Percentiles rank a stretch among this genome's conserved stretches.
phyloP scores from a whole-genome alignment of 2,888 invertebrate genomes.

The Tetanocera ferruginea region DNA sequence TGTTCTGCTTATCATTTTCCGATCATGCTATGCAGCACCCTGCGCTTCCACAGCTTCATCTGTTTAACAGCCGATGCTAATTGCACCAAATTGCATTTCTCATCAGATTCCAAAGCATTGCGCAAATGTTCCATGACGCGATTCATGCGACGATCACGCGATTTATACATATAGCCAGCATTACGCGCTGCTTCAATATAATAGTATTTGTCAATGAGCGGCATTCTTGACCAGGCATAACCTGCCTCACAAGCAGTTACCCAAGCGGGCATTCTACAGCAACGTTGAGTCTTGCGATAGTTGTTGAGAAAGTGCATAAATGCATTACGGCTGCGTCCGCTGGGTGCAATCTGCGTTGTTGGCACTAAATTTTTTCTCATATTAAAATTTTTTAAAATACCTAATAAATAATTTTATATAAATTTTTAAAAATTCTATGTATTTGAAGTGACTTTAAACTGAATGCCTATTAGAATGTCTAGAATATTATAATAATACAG shows the following conservation, averaged over 20 bases:
- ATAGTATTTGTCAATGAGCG: conserved; percentile 37
- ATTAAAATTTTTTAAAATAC: conserved; percentile 28
- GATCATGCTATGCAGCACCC: neutral
- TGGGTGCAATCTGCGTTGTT: neutral
- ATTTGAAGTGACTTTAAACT: conserved; percentile 16
- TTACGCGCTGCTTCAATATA: conserved; percentile 42
- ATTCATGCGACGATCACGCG: conserved; percentile 46
- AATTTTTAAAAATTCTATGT: neutral
- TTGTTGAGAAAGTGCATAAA: conserved; percentile 43
- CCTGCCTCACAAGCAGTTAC: conserved; percentile 38
- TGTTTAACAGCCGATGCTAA: conserved; percentile 44
- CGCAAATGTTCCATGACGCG: conserved; percentile 45
- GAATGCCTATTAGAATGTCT: neutral
- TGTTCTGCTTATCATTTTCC: no score
- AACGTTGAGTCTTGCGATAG: conserved; percentile 34
- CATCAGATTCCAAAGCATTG: conserved; percentile 28
- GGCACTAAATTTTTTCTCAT: conserved; percentile 19
- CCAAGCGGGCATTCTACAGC: conserved; percentile 22
- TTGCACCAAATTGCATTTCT: conserved; percentile 34
- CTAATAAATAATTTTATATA: neutral
- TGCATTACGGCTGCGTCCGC: conserved; percentile 41
- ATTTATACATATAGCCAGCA: conserved; percentile 39
- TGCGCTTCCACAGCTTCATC: conserved; percentile 46
- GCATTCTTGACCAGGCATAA: conserved; percentile 37
- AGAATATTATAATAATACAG: no score